These are phyloP conservation scores for Spilogale gracilis DNA, from an alignment of 2,113 vertebrate species.

Conservation along the genomic window DNA sequence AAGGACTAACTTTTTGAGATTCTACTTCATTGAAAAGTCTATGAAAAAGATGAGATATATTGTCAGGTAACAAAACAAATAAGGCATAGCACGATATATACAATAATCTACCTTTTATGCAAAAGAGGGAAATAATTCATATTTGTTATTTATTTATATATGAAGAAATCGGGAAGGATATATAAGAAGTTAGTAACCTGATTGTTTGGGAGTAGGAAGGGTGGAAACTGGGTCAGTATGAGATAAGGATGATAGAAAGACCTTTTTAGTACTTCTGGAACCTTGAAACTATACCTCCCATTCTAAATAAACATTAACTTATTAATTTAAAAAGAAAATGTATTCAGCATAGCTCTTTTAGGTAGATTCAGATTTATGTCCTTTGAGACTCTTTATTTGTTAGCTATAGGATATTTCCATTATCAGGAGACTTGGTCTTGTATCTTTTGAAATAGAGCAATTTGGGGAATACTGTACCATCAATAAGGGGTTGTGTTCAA, in stretches of 20 bases:
- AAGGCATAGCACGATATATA: not conserved
- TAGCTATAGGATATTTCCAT: not conserved
- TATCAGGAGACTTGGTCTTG: not conserved
- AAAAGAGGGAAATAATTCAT: not conserved
- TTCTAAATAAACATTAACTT: not conserved
- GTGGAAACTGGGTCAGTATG: not conserved
- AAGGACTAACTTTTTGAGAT: not conserved
- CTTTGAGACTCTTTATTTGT: conserved; percentile 21
- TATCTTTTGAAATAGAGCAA: not conserved
- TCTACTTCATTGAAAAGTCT: not conserved
- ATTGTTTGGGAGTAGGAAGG: not conserved
- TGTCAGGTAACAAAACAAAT: not conserved
- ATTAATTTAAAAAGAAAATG: not conserved
- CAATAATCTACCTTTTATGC: not conserved
- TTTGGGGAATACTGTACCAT: not conserved
- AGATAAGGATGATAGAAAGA: not conserved
- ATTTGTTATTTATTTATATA: not conserved
- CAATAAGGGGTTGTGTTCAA: not conserved
- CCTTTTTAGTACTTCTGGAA: not conserved
- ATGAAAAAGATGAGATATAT: not conserved
- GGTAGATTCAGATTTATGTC: not conserved
- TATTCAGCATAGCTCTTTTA: not conserved
- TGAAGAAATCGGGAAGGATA: not conserved
- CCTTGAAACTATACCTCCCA: not conserved
- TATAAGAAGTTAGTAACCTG: not conserved